phyloP scores from a whole-genome alignment of 2,888 invertebrate species.

The Phortica okadai region DNA sequence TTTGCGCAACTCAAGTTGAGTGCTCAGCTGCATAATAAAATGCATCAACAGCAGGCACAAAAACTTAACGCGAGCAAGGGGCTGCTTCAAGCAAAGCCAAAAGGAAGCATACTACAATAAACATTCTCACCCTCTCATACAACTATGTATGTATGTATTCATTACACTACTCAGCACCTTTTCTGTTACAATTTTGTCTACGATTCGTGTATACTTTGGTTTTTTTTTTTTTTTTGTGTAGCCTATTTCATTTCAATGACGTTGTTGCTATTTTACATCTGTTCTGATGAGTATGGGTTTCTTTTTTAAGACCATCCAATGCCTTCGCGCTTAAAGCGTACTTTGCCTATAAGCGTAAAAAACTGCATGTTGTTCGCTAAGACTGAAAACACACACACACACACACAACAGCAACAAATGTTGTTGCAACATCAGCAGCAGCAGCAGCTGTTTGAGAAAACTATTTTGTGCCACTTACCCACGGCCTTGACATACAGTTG shows the following conservation, averaged over 20 bases:
- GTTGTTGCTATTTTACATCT: slow-evolving; percentile 2
- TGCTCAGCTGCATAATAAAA: slow-evolving; percentile 52
- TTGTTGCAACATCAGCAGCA: background rate
- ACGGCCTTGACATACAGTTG: slow-evolving; percentile 25
- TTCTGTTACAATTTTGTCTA: background rate
- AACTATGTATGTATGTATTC: background rate
- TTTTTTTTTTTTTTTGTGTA: background rate
- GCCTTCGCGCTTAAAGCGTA: slow-evolving; percentile 16
- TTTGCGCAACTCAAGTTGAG: slow-evolving; percentile 49
- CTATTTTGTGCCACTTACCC: slow-evolving; percentile 27
- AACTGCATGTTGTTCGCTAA: background rate
- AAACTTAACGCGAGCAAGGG: background rate
- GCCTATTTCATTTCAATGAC: background rate
- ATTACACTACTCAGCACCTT: slow-evolving; percentile 30
- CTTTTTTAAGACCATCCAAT: slow-evolving; percentile 12
- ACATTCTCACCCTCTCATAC: background rate
- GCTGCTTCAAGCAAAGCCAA: background rate
- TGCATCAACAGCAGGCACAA: slow-evolving; percentile 26
- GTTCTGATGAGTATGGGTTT: background rate
- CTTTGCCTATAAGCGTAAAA: slow-evolving; percentile 21
- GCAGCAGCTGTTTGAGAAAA: slow-evolving; percentile 17
- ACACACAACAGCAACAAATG: background rate
- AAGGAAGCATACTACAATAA: slow-evolving; percentile 2
- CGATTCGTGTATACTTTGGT: background rate
- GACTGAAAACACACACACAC: background rate